Conservation (phyloP, 2,113 vertebrate genomes). For the Myotis lucifugus region DNA sequence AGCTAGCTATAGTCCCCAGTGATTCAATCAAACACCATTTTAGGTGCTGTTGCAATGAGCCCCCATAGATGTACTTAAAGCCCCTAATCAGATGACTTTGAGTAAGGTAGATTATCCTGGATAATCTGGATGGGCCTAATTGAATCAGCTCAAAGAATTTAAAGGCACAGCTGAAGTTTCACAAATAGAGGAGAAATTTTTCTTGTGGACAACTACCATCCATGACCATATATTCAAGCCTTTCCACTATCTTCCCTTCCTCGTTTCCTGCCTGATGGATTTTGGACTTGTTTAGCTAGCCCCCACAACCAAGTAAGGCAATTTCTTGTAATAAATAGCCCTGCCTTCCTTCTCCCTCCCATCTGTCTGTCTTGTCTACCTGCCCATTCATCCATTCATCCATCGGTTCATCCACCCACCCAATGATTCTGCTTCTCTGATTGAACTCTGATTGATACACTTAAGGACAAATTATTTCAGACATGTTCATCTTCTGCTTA, state of each 20-base stretch:
- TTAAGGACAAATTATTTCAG: not conserved
- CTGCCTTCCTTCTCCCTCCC: not conserved
- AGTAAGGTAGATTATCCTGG: not conserved
- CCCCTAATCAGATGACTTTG: not conserved
- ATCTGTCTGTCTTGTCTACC: not conserved
- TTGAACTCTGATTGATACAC: not conserved
- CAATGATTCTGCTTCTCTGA: not conserved
- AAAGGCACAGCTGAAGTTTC: not conserved
- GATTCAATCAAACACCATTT: not conserved
- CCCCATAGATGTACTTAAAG: not conserved
- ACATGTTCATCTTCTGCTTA: not conserved
- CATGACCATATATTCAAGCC: no score
- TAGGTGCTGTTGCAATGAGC: not conserved
- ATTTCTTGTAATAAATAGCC: not conserved
- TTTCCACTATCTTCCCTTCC: not conserved
- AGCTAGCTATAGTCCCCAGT: not conserved
- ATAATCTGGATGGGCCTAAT: not conserved
- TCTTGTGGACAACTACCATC: not conserved
- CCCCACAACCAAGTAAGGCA: not conserved
- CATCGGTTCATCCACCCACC: not conserved
- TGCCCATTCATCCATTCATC: no score
- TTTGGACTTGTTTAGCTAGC: not conserved
- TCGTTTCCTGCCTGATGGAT: not conserved
- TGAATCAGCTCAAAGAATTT: not conserved
- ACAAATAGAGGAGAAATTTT: not conserved